A percentile compares a stretch with the other conserved stretches of the same genome.
Conservation (phyloP, 1,140 invertebrate species). For the Rhyzopertha dominica region DNA sequence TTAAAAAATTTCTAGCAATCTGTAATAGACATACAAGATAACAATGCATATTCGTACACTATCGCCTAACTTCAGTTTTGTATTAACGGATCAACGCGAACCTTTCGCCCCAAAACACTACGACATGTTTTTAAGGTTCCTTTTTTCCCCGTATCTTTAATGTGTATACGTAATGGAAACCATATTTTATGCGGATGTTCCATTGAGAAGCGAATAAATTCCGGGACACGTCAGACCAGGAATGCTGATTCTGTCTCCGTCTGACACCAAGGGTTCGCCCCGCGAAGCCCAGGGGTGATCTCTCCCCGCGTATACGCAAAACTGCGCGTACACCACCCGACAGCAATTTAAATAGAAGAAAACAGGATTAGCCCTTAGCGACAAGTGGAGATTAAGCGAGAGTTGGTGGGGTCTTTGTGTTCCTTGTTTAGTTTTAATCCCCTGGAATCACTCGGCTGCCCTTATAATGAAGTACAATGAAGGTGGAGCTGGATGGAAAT, state of each 20-base stretch:
- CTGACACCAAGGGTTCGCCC: background rate
- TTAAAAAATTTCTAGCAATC: too few relatives aligned
- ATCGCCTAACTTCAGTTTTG: too few relatives aligned
- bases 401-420: slow-evolving; percentile 12
- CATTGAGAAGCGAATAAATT: slow-evolving; percentile 11
- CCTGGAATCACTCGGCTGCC: slow-evolving; percentile 4
- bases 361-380: slow-evolving; percentile 14
- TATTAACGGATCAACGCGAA: too few relatives aligned
- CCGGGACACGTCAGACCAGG: background rate
- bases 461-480: slow-evolving; percentile 2
- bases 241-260: background rate
- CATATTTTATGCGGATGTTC: slow-evolving; percentile 13
- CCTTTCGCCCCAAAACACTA: too few relatives aligned
- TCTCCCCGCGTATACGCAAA: background rate
- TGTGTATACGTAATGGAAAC: slow-evolving; percentile 14
- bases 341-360: slow-evolving; percentile 11
- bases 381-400: slow-evolving; percentile 14
- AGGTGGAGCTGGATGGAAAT: background rate
- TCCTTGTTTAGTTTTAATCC: slow-evolving; percentile 9
- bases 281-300: background rate
- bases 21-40: too few relatives aligned
- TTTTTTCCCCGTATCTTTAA: slow-evolving; percentile 17
- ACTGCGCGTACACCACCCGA: background rate
- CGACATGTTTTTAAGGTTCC: too few relatives aligned
- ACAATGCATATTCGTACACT: too few relatives aligned